Evolutionary conservation across 2,888 invertebrate species (phyloP).

Genomic region (Meandrusa payeni): DNA sequence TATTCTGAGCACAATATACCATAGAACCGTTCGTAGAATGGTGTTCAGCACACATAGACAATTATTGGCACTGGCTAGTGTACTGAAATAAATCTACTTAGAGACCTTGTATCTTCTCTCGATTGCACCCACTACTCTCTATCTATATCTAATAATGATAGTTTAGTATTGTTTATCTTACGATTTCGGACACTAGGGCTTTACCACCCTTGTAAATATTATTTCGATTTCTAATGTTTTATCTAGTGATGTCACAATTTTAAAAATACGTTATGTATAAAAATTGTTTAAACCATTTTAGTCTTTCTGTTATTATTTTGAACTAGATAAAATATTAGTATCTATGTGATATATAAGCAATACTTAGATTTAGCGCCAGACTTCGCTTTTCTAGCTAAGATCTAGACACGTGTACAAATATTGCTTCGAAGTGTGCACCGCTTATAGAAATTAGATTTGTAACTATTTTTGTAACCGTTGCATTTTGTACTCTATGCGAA

Average conservation of each 20-base stretch:
- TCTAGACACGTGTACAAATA: slow-evolving; percentile 21
- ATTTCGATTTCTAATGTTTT: slow-evolving; percentile 4
- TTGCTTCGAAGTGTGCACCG: slow-evolving; percentile 22
- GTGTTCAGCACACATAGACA: slow-evolving; percentile 20
- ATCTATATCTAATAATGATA: slow-evolving; percentile 27
- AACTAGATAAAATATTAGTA: slow-evolving; percentile 9
- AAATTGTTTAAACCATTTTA: no score
- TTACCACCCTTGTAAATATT: slow-evolving; percentile 20
- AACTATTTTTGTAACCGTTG: slow-evolving; percentile 8
- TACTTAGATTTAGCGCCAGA: slow-evolving; percentile 20
- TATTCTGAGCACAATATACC: slow-evolving; percentile 41
- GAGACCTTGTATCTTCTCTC: slow-evolving; percentile 11
- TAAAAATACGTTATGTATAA: no score
- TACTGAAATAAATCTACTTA: slow-evolving; percentile 18
- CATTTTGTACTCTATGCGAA: slow-evolving; percentile 15
- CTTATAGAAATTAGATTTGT: slow-evolving; percentile 20
- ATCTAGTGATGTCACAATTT: background rate
- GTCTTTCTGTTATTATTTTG: background rate
- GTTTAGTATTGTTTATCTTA: slow-evolving; percentile 15
- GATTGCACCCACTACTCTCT: slow-evolving; percentile 21
- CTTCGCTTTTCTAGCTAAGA: slow-evolving; percentile 16
- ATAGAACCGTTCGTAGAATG: slow-evolving; percentile 47
- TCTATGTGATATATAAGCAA: slow-evolving; percentile 4
- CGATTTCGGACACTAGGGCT: slow-evolving; percentile 1
- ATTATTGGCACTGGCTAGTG: slow-evolving; percentile 10